Evolutionary conservation across 2,888 invertebrate genomes (phyloP).

Genomic region (Thelaira solivaga): DNA sequence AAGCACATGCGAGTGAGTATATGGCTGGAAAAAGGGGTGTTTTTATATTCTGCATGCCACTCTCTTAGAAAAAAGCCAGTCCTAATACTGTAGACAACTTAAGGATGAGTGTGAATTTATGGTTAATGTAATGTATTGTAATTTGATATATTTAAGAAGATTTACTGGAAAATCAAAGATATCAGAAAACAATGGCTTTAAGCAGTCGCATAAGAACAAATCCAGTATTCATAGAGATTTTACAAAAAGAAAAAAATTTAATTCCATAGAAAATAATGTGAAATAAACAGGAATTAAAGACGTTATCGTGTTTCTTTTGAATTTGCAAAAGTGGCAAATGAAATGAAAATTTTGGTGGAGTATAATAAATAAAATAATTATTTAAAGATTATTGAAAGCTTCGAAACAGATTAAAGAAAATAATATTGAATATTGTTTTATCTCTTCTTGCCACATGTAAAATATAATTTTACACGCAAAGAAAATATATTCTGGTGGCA

Average conservation of each 20-base stretch:
- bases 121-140: conserved; percentile 52
- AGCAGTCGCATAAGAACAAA: background rate
- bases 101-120: conserved; percentile 45
- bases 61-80: background rate
- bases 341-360: background rate
- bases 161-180: conserved; percentile 27
- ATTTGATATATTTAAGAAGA: conserved; percentile 58
- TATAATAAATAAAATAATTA: background rate
- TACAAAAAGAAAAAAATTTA: no score
- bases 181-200: conserved; percentile 16
- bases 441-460: background rate
- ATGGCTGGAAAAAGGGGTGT: conserved; percentile 22
- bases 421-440: conserved; percentile 3
- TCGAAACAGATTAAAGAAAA: background rate
- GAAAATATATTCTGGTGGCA: no score
- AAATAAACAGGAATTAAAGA: conserved; percentile 13
- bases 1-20: no score
- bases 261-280: background rate
- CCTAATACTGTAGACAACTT: background rate
- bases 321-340: background rate
- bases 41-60: background rate
- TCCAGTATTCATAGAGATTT: no score
- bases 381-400: background rate
- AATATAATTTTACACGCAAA: no score
- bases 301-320: conserved; percentile 38